Evolutionary conservation across 1,140 invertebrate genomes (phyloP).

Genomic region (Mercenaria mercenaria): DNA sequence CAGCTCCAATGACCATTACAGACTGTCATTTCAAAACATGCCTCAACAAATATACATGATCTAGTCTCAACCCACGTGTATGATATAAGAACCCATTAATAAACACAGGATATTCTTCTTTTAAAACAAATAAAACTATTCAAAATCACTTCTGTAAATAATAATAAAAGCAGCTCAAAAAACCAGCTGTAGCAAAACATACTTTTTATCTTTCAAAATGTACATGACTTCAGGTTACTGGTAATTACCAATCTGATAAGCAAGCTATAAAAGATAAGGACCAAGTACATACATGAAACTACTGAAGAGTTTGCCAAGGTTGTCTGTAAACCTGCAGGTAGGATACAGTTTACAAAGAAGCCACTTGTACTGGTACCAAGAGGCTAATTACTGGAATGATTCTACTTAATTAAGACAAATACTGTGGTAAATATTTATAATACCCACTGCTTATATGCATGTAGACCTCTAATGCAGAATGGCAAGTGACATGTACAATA

Average conservation of each 20-base stretch:
- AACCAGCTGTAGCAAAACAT: too few relatives aligned
- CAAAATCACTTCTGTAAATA: too few relatives aligned
- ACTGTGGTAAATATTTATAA: too few relatives aligned
- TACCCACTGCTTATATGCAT: too few relatives aligned
- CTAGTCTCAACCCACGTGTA: background rate
- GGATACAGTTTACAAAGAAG: background rate
- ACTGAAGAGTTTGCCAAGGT: background rate
- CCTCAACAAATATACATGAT: background rate
- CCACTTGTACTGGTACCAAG: conserved; percentile 1
- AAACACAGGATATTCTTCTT: too few relatives aligned
- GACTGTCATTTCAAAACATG: background rate
- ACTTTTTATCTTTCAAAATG: background rate
- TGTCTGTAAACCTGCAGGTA: background rate
- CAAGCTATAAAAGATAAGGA: background rate
- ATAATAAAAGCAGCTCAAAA: too few relatives aligned
- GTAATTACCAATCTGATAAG: conserved; percentile 8
- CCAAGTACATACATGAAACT: background rate
- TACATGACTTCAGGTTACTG: background rate
- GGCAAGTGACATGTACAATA: too few relatives aligned
- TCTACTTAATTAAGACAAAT: background rate
- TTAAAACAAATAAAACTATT: too few relatives aligned
- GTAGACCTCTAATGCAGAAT: too few relatives aligned
- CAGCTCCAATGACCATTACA: background rate
- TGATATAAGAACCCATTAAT: too few relatives aligned
- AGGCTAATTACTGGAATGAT: background rate